phyloP scores from a whole-genome alignment of 2,113 vertebrate genomes.

The Aythya baeri region DNA sequence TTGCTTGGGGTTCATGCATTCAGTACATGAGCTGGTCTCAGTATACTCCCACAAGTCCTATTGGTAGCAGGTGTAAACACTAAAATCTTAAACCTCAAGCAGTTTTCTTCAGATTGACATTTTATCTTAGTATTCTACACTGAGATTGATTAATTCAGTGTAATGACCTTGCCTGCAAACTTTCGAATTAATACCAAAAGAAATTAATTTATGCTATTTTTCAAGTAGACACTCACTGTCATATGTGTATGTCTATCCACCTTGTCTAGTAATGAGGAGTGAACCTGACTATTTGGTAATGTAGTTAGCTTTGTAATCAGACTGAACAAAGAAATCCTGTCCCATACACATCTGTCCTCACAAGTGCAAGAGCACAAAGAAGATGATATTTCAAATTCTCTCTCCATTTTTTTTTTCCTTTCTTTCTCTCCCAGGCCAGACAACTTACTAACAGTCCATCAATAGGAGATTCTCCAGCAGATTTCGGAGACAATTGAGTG shows the following conservation, averaged over 20 bases:
- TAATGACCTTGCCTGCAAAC: not conserved
- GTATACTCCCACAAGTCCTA: not conserved
- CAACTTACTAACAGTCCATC: not conserved
- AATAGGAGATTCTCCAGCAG: not conserved
- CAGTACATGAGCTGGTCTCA: not conserved
- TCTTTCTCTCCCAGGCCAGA: not conserved
- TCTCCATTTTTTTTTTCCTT: not conserved
- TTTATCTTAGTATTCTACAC: not conserved
- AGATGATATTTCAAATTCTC: not conserved
- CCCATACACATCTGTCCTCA: not conserved
- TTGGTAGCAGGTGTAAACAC: not conserved
- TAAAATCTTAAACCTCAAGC: not conserved
- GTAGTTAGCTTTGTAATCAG: not conserved
- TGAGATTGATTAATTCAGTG: not conserved
- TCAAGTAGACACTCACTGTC: not conserved
- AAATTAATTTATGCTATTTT: not conserved
- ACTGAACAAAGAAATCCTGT: not conserved
- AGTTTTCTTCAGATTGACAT: not conserved
- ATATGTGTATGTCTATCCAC: no score
- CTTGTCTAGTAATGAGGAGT: not conserved
- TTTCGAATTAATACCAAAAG: not conserved
- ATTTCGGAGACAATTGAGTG: not conserved
- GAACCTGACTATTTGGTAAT: not conserved
- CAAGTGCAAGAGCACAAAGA: not conserved
- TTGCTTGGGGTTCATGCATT: not conserved